Conservation (phyloP, 2,113 vertebrate species). For the Urocolius indicus region DNA sequence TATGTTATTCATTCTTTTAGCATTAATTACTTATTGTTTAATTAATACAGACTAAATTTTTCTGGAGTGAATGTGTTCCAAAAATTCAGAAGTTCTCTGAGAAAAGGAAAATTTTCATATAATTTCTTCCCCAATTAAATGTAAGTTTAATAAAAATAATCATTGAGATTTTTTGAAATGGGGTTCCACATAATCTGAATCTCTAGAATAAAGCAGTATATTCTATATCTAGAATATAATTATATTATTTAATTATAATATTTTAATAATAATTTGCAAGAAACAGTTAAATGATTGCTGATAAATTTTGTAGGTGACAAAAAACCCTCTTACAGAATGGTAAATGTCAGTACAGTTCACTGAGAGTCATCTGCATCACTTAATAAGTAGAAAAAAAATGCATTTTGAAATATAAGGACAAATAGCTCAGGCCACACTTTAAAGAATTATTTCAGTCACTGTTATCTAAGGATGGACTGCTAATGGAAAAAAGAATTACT, state of each 20-base stretch:
- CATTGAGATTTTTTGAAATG: neutral
- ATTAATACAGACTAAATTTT: neutral
- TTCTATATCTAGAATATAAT: no score
- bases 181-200: neutral
- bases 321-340: neutral
- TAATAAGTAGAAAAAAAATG: neutral
- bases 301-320: neutral
- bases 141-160: neutral
- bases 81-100: neutral
- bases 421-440: neutral
- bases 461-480: neutral
- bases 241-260: neutral
- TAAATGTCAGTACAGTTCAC: neutral
- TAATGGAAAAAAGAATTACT: neutral
- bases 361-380: neutral
- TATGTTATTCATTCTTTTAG: neutral
- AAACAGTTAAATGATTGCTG: neutral
- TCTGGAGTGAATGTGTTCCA: neutral
- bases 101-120: neutral
- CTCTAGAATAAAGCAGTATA: fast-evolving
- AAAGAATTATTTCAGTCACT: neutral
- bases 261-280: neutral
- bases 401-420: neutral
- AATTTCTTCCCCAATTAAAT: neutral
- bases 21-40: neutral